These are phyloP conservation scores for Atrina japonica DNA, from an alignment of 2,888 invertebrate species.

Conservation along the genomic window DNA sequence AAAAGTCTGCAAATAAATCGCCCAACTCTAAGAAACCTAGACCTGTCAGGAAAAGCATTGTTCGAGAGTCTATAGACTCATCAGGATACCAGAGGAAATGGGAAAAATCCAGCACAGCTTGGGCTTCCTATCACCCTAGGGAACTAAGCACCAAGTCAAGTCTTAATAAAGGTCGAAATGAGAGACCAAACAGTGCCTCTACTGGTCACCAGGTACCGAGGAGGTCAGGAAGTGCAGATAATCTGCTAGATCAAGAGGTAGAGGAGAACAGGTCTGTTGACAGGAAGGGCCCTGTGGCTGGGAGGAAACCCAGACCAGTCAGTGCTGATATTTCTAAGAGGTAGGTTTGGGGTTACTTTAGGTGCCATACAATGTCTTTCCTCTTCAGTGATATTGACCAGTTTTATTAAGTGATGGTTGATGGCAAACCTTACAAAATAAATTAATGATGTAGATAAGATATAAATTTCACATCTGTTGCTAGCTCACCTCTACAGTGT, in stretches of 20 bases:
- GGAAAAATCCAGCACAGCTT: conserved; percentile 71
- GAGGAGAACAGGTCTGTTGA: background rate
- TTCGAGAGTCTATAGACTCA: conserved; percentile 56
- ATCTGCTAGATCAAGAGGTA: conserved; percentile 8
- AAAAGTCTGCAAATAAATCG: conserved; percentile 6
- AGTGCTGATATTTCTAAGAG: conserved; percentile 65
- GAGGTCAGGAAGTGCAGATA: conserved; percentile 39
- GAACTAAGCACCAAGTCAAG: conserved; percentile 69
- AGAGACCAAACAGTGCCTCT: conserved; percentile 43
- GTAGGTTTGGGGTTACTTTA: conserved; percentile 54
- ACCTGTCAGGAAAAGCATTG: conserved; percentile 42
- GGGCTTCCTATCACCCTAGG: conserved; percentile 70
- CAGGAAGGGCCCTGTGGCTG: conserved; percentile 4
- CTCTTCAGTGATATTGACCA: too few species aligned
- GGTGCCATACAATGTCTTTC: too few species aligned
- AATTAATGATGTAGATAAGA: too few species aligned
- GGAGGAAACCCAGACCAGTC: conserved; percentile 52
- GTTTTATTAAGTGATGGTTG: too few species aligned
- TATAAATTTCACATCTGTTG: too few species aligned
- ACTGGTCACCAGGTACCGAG: background rate
- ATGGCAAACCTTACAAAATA: too few species aligned
- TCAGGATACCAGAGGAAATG: conserved; percentile 66
- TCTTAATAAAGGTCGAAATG: conserved; percentile 35
- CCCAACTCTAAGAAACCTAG: conserved; percentile 18
- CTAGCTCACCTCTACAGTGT: too few species aligned